A percentile compares a stretch with the other conserved stretches of the same genome.
phyloP scores from a whole-genome alignment of 1,140 invertebrate genomes.

The Bombus vancouverensis region DNA sequence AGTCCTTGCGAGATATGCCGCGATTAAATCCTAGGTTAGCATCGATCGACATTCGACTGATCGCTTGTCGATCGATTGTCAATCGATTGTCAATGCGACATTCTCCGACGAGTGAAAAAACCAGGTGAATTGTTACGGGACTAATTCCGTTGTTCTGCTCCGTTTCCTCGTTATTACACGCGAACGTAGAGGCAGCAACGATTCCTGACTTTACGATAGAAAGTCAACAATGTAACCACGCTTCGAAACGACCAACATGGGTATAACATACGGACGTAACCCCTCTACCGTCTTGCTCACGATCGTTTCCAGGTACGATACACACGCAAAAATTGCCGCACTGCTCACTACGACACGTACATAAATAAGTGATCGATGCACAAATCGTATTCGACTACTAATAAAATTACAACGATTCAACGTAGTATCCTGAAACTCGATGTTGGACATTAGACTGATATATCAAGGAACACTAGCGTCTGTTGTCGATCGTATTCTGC shows the following conservation, averaged over 20 bases:
- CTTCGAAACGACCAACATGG: constrained; percentile 9
- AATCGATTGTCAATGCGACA: constrained; percentile 15
- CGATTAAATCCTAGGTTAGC: constrained; percentile 1
- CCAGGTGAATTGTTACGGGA: constrained; percentile 31
- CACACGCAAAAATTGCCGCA: neutral
- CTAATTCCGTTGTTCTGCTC: constrained; percentile 40
- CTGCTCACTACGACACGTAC: neutral
- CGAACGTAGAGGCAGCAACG: constrained; percentile 14
- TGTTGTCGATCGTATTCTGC: neutral
- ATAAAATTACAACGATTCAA: neutral
- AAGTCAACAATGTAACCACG: constrained; percentile 46
- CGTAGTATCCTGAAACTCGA: neutral
- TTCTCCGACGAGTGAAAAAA: neutral
- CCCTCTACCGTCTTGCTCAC: neutral
- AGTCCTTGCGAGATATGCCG: neutral
- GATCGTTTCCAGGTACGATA: constrained; percentile 4
- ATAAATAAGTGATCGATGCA: constrained; percentile 1
- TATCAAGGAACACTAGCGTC: neutral
- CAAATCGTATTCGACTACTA: neutral
- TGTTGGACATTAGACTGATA: neutral
- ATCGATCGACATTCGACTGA: neutral
- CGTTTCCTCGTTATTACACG: constrained; percentile 38
- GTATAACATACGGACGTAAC: constrained; percentile 11
- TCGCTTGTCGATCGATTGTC: neutral
- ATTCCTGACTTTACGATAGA: constrained; percentile 27